Base-by-base conservation (phyloP, 2,888 invertebrate species). In the Eulithis testata region DNA sequence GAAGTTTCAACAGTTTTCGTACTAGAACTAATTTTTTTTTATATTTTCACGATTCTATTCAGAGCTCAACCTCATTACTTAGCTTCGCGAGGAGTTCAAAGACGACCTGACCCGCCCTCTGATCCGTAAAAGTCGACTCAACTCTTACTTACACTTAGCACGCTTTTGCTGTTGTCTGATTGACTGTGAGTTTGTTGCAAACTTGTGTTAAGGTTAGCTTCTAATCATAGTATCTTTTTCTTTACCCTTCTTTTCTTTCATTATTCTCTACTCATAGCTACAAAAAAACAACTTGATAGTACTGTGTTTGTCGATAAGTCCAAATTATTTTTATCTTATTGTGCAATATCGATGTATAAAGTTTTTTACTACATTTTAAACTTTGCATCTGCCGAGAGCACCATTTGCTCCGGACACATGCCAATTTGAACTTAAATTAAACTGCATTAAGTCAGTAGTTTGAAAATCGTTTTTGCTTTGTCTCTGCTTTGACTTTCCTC, bases 61-160 rank as follows among this genome's bases (percentile, higher is more conserved):
- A 47, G 45, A 53, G 47, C 12, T 45, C 52, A 53, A 60, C 52
- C 60, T 60, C 60, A 53, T 60, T 60, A 60, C 60, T 60, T 53
- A 60, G 60, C 59, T 59, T 31, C 43, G 51, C 31, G 59, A 43
- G 27, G 52, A 53, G 45, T 36, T 60, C 52, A 60, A 60, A 59
- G 59, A 44, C 58, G 50, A 14, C 60, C 60, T 53, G 60, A 45
- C 53, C 60, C 31, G 45, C 53, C 36, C 60, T 14, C 52, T 60
- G 60, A 60, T 60, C 60, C 60, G 60, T 60, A 47, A 60, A 60
- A 53, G 53, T 53, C 52, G 45, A 53, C 54, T 21, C 36, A 60
- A 61, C 49, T 49, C 37, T 61, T 54, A 49, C n/a, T 53, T 47
- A 21, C 52, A n/a, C 36, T n/a, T 4, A 44, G 43, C 51, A 51